Conservation (phyloP, 1,140 invertebrate genomes). For the Pogonognathellus flavescens region DNA sequence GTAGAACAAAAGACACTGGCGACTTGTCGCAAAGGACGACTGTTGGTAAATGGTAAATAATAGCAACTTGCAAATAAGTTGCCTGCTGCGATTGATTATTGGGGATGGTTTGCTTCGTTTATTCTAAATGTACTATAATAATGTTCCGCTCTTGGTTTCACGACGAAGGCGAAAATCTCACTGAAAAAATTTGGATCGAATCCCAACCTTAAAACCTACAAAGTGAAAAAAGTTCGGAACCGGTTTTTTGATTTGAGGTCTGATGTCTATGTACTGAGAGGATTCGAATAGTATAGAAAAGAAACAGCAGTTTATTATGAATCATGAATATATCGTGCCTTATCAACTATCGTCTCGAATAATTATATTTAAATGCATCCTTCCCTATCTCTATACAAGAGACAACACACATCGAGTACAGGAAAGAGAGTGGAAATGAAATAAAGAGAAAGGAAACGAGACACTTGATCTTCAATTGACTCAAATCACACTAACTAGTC, state of each 20-base stretch:
- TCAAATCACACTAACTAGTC: too few relatives aligned
- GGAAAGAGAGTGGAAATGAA: constrained; percentile 50
- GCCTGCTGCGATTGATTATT: background rate
- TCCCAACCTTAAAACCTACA: constrained; percentile 63
- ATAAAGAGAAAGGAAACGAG: constrained; percentile 36
- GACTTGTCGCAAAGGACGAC: background rate
- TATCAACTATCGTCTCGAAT: constrained; percentile 26
- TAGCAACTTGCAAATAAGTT: constrained; percentile 23
- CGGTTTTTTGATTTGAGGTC: constrained; percentile 54
- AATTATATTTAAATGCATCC: constrained; percentile 36
- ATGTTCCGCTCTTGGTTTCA: constrained; percentile 45
- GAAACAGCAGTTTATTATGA: constrained; percentile 41
- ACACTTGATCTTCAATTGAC: background rate
- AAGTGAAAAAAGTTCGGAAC: constrained; percentile 58
- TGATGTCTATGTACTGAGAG: background rate
- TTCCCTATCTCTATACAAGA: background rate
- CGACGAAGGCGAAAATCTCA: constrained; percentile 61
- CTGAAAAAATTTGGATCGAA: constrained; percentile 60
- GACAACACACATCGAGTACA: background rate
- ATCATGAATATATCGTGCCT: constrained; percentile 8
- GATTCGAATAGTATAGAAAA: background rate
- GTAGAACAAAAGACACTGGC: background rate
- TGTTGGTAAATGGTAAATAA: background rate
- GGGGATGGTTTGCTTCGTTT: constrained; percentile 8
- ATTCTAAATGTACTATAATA: background rate